phyloP scores from a whole-genome alignment of 2,113 vertebrate species.

The Excalfactoria chinensis region DNA sequence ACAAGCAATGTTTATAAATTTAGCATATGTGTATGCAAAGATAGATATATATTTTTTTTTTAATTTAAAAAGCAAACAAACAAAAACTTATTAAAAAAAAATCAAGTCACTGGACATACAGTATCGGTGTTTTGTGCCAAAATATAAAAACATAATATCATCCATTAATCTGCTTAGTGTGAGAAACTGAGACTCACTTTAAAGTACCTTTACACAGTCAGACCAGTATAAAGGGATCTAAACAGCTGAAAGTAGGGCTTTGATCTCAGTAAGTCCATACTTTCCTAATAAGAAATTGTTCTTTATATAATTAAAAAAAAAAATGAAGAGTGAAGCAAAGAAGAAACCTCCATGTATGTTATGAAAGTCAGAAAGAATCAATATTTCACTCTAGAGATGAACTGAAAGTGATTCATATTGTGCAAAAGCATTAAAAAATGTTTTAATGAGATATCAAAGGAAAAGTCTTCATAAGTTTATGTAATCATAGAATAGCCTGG shows the following conservation, averaged over 20 bases:
- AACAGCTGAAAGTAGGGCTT: constrained; percentile 25
- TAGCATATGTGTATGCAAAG: background rate
- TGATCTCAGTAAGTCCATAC: constrained; percentile 9
- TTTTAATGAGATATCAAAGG: background rate
- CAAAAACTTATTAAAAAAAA: background rate
- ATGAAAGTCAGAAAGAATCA: background rate
- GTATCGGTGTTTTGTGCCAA: background rate
- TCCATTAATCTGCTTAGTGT: background rate
- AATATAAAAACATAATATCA: background rate
- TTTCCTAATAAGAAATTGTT: background rate
- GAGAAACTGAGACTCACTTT: background rate
- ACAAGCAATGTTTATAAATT: background rate
- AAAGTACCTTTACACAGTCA: background rate
- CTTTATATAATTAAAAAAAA: background rate
- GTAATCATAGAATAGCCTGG: background rate
- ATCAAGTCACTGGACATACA: background rate
- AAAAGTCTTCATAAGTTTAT: background rate
- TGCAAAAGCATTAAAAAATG: background rate
- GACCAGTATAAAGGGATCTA: background rate
- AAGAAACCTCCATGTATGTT: background rate
- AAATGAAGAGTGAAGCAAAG: constrained; percentile 5
- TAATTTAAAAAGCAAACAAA: background rate
- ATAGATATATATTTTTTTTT: background rate
- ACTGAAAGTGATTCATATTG: background rate
- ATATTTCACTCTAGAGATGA: background rate